Percentiles rank a stretch among this genome's conserved stretches.
Evolutionary conservation across 1,140 invertebrate species (phyloP).

Genomic region (Philaenus spumarius): DNA sequence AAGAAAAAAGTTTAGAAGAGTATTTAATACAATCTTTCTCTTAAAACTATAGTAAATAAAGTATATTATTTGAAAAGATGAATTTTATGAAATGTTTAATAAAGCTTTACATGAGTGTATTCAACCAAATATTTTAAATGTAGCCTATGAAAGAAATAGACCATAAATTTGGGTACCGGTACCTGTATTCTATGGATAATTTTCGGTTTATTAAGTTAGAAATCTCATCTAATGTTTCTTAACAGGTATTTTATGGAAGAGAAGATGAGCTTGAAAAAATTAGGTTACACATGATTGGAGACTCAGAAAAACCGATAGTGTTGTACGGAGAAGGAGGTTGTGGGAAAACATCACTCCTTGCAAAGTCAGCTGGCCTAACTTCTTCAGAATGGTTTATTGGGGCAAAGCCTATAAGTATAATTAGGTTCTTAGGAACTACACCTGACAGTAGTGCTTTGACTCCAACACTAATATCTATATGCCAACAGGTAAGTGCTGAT

Average conservation of each 20-base stretch:
- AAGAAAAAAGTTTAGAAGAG: too few species aligned
- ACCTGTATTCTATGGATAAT: too few species aligned
- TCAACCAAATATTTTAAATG: too few species aligned
- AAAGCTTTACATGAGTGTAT: too few species aligned
- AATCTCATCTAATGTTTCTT: not conserved
- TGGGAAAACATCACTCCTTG: slow-evolving; percentile 93
- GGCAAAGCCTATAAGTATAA: slow-evolving; percentile 75
- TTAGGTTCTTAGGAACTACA: slow-evolving; percentile 93
- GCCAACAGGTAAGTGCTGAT: slow-evolving; percentile 65
- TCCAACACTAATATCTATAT: slow-evolving; percentile 90
- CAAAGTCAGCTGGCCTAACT: slow-evolving; percentile 82
- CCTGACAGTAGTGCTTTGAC: slow-evolving; percentile 93
- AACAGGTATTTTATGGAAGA: slow-evolving; percentile 84
- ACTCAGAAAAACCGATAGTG: slow-evolving; percentile 82
- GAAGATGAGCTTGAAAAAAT: slow-evolving; percentile 80
- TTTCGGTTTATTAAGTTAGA: too few species aligned
- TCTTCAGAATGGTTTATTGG: slow-evolving; percentile 61
- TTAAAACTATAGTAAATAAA: too few species aligned
- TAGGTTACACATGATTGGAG: slow-evolving; percentile 77
- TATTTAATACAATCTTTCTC: too few species aligned
- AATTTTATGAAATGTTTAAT: too few species aligned
- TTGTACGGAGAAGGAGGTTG: slow-evolving; percentile 94
- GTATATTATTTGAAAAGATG: too few species aligned
- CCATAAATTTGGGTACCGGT: too few species aligned
- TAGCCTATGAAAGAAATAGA: too few species aligned